Percentiles rank a stretch among this genome's conserved stretches.
phyloP scores from a whole-genome alignment of 2,113 vertebrate species.

The Ailurus styani region DNA sequence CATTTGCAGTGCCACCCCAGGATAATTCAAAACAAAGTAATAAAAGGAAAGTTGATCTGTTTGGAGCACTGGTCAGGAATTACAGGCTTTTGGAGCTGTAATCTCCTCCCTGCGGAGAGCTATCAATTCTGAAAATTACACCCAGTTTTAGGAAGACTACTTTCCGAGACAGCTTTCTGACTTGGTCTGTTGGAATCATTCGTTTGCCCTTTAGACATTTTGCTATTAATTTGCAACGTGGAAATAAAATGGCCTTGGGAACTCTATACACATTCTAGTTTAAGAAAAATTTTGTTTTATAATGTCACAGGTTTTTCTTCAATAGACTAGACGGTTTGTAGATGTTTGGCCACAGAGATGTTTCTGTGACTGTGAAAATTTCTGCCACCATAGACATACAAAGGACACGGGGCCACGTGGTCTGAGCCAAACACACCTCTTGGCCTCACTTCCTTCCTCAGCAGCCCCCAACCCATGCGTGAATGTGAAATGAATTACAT shows the following conservation, averaged over 20 bases:
- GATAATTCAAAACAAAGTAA: slow-evolving; percentile 54
- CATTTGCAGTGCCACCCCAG: background rate
- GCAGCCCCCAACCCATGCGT: background rate
- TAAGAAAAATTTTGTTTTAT: slow-evolving; percentile 4
- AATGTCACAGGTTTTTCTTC: background rate
- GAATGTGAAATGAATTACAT: background rate
- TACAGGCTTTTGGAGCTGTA: background rate
- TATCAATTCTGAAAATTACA: slow-evolving; percentile 1
- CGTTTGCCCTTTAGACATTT: background rate
- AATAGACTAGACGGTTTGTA: background rate
- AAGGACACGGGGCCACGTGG: background rate
- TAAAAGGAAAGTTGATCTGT: slow-evolving; percentile 48
- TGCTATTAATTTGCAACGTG: background rate
- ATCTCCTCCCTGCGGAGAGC: background rate
- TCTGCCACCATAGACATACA: background rate
- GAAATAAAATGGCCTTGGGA: background rate
- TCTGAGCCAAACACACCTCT: background rate
- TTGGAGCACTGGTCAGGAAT: slow-evolving; percentile 22
- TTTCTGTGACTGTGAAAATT: slow-evolving; percentile 22
- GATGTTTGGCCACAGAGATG: background rate
- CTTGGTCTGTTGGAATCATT: background rate
- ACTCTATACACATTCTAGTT: background rate
- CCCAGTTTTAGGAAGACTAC: background rate
- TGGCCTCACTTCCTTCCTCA: background rate
- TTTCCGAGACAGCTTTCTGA: background rate